Evolutionary conservation across 2,113 vertebrate genomes (phyloP).

Genomic region (Lepus americanus): DNA sequence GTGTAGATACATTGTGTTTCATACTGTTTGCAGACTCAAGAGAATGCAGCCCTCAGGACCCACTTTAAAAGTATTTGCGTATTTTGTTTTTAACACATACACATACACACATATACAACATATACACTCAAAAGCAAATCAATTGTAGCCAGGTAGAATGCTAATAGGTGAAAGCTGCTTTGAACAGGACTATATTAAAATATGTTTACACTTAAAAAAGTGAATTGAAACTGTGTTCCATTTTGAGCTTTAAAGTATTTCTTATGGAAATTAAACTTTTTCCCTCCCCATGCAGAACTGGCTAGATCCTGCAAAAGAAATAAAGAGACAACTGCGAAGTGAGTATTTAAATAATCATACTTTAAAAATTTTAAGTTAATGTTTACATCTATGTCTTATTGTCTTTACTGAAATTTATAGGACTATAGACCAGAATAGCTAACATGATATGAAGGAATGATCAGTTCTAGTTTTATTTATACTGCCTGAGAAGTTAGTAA

Average conservation of each 20-base stretch:
- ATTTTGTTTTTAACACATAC: background rate
- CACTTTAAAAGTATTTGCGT: constrained; percentile 5
- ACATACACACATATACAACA: background rate
- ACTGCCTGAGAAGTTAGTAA: background rate
- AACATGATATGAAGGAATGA: background rate
- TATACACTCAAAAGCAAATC: background rate
- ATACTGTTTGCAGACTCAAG: background rate
- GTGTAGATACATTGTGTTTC: background rate
- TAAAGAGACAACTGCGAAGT: constrained; percentile 92
- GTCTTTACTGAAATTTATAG: background rate
- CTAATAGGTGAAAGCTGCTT: background rate
- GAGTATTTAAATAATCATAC: constrained; percentile 83
- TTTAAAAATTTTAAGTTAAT: constrained; percentile 7
- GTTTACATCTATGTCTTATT: background rate
- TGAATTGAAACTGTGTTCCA: constrained; percentile 25
- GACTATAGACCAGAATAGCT: background rate
- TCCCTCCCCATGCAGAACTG: constrained; percentile 87
- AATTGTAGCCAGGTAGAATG: constrained; percentile 22
- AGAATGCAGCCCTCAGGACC: background rate
- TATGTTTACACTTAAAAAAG: background rate
- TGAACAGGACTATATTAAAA: constrained; percentile 49
- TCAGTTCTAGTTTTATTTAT: background rate
- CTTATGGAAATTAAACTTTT: constrained; percentile 62
- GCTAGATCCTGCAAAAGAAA: constrained; percentile 91
- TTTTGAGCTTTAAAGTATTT: constrained; percentile 52